These are phyloP conservation scores for Ctenodactylus gundi DNA, from an alignment of 2,113 vertebrate species.

Conservation along the genomic window DNA sequence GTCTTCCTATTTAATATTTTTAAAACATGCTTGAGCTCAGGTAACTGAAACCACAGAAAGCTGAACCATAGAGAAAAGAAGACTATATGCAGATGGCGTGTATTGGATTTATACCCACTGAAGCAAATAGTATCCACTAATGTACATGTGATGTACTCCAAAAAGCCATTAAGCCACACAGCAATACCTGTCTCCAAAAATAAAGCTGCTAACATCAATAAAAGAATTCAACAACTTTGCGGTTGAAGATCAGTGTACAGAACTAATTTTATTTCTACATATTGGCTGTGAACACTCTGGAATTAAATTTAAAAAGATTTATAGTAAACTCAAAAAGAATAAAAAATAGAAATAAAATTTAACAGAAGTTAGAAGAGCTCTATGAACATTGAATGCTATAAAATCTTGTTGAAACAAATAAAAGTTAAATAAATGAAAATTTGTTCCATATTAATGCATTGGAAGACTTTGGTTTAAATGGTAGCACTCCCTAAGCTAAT, in stretches of 20 bases:
- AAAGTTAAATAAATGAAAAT: background rate
- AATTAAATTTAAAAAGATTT: slow-evolving; percentile 6
- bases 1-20: background rate
- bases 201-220: background rate
- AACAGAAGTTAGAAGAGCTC: background rate
- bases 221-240: background rate
- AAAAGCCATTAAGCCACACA: no score
- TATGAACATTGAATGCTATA: background rate
- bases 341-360: background rate
- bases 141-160: no score
- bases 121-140: background rate
- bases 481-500: background rate
- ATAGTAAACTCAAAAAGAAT: background rate
- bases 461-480: background rate
- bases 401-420: background rate
- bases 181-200: no score
- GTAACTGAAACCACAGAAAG: background rate
- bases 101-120: background rate
- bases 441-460: background rate
- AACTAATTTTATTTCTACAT: background rate
- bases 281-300: background rate
- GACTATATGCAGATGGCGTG: background rate
- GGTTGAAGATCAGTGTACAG: background rate
- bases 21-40: background rate
- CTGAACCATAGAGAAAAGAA: background rate